Conservation (phyloP, 2,888 invertebrate species). For the Tachystola acroxantha region DNA sequence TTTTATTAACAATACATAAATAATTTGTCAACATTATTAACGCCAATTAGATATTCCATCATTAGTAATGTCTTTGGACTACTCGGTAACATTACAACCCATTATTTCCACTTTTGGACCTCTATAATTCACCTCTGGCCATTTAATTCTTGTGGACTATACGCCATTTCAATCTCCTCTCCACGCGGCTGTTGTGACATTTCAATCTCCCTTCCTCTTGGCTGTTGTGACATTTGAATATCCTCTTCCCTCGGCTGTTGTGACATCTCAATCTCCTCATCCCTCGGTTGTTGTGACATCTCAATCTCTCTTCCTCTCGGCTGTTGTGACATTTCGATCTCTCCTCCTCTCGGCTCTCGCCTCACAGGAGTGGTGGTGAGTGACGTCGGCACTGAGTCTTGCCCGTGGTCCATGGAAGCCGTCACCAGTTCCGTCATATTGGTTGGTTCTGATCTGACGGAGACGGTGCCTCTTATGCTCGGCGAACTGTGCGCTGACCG, state of each 20-base stretch:
- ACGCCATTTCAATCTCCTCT: constrained; percentile 48
- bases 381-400: constrained; percentile 48
- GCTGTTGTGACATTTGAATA: no score
- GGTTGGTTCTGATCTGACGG: constrained; percentile 57
- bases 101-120: no score
- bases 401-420: constrained; percentile 48
- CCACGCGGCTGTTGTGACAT: constrained; percentile 20
- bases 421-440: constrained; percentile 59
- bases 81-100: no score
- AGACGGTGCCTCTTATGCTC: constrained; percentile 42
- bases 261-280: constrained; percentile 50
- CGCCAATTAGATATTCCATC: no score
- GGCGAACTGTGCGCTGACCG: constrained; percentile 43
- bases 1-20: no score
- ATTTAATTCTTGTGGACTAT: constrained; percentile 24
- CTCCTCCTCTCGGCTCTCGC: constrained; percentile 15
- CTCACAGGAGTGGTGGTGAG: constrained; percentile 42
- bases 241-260: no score
- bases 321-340: no score
- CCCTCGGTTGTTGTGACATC: no score
- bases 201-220: no score
- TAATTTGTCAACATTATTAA: no score
- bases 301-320: no score
- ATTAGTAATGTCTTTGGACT: no score
- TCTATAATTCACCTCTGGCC: neutral